A percentile compares a stretch with the other conserved stretches of the same genome.
These are phyloP conservation scores for Muricea muricata DNA, from an alignment of 92 coral and sea anemone species.

Conservation along the genomic window DNA sequence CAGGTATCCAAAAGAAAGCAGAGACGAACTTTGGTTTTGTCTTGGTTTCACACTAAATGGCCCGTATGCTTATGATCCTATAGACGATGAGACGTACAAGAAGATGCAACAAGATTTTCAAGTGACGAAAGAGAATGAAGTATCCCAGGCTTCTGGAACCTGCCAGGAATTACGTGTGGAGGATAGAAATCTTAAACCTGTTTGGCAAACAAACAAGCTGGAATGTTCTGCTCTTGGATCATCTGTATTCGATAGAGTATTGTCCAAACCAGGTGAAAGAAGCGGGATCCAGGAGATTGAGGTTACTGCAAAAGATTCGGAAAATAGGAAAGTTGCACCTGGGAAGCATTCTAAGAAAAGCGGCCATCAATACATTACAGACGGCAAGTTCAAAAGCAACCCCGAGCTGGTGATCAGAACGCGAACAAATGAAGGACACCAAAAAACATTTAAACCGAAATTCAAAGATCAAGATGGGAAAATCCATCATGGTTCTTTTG, in stretches of 20 bases:
- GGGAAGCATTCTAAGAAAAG: neutral
- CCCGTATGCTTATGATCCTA: conserved; percentile 75
- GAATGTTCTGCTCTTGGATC: neutral
- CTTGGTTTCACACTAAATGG: conserved; percentile 71
- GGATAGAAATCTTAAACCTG: neutral
- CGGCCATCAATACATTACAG: neutral
- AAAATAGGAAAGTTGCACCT: neutral
- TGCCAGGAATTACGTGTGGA: neutral
- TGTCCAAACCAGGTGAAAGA: neutral
- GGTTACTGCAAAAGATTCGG: neutral
- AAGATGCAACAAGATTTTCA: conserved; percentile 14
- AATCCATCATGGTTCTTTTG: conserved; percentile 67
- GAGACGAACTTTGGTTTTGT: conserved; percentile 75
- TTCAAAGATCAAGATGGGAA: conserved; percentile 37
- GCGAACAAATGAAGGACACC: neutral
- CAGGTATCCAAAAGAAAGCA: conserved; percentile 68
- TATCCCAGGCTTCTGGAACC: neutral
- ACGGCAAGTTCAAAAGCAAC: neutral
- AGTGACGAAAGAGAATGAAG: neutral
- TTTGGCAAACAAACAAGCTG: neutral
- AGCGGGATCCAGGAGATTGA: neutral
- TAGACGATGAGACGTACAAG: conserved; percentile 58
- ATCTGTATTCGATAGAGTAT: neutral
- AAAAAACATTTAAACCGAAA: neutral
- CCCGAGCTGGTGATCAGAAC: neutral